Evolutionary conservation across 2,797 vertebrate genomes (phyloP), one percentile per base, ranked within the genome.

Genomic region (Sebastes elongatus): DNA sequence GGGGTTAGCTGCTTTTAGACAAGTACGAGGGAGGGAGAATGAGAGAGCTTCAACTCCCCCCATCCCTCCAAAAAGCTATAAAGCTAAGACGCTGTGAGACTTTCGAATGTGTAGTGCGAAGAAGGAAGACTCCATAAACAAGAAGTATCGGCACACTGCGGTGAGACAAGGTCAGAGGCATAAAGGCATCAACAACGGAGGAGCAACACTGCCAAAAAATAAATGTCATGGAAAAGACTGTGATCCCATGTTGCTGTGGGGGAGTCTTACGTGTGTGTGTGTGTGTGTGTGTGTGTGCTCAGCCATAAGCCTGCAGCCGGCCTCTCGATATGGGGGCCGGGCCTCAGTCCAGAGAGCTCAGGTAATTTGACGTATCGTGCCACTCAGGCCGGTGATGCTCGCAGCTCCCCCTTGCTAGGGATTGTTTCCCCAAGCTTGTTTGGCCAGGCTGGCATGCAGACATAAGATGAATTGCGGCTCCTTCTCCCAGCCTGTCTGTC

Each of bases 341-440:
- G 83, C 89, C 81, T 85, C 84, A 86, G 93, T 93, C 92, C 93
- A 91, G 80, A 88, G 93, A 89, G 88, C 90, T 85, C 88, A 86
- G 92, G 92, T 95, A 93, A 95, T 95, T 93, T 94, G 92, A 95
- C 91, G 73, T 90, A 94, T 94, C 82, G 86, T 80, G 83, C 93
- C 88, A 86, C 87, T 93, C 91, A 84, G 82, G 77, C 86, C 59
- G 60, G 77, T 80, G 90, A 89, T 86, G 90, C 90, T 88, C 79
- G 78, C 83, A 88, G 88, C 85, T 81, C 90, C 92, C 92, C 85
- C 89, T 75, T 81, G 92, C 91, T 85, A 88, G 89, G 89, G 84
- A 93, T 94, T 93, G 90, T 92, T 94, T 94, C 94, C 92, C 91
- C 75, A 32, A 90, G 94, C 93, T 93, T 95, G 93, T 95, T 95